These are phyloP conservation scores for Meloe dianella DNA, from an alignment of 2,888 invertebrate species.

Conservation along the genomic window DNA sequence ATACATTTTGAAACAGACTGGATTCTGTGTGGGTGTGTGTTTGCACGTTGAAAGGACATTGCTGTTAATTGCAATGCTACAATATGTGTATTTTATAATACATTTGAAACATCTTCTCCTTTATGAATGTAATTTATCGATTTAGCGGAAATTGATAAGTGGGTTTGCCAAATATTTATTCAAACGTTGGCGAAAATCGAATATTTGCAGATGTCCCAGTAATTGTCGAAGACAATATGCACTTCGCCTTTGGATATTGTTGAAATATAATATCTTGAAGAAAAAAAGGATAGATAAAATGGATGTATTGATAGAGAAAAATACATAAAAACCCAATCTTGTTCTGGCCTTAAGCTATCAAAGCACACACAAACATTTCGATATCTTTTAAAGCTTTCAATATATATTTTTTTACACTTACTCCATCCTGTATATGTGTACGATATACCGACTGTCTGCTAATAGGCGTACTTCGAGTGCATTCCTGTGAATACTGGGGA, in stretches of 20 bases:
- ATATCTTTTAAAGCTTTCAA: background rate
- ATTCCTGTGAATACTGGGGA: too few species aligned
- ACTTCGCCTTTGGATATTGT: background rate
- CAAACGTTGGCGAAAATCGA: background rate
- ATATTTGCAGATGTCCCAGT: background rate
- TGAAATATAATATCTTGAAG: background rate
- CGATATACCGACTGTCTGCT: too few species aligned
- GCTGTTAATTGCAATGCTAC: constrained; percentile 32
- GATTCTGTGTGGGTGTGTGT: constrained; percentile 14
- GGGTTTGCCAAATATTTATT: background rate
- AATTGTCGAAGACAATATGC: background rate
- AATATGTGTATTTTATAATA: constrained; percentile 11
- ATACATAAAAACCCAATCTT: background rate
- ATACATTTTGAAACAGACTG: constrained; percentile 32
- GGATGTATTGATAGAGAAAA: background rate
- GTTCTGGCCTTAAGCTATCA: background rate
- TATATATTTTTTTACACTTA: background rate
- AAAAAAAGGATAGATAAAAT: background rate
- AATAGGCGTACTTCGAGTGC: too few species aligned
- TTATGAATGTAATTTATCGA: background rate
- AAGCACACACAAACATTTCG: background rate
- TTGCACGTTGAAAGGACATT: constrained; percentile 7
- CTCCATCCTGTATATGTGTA: background rate
- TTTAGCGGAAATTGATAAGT: background rate
- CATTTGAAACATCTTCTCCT: constrained; percentile 7